Percentiles rank a stretch among this genome's conserved stretches.
These are phyloP conservation scores for Bruchidius siliquastri DNA, from an alignment of 2,888 invertebrate genomes.

Conservation along the genomic window DNA sequence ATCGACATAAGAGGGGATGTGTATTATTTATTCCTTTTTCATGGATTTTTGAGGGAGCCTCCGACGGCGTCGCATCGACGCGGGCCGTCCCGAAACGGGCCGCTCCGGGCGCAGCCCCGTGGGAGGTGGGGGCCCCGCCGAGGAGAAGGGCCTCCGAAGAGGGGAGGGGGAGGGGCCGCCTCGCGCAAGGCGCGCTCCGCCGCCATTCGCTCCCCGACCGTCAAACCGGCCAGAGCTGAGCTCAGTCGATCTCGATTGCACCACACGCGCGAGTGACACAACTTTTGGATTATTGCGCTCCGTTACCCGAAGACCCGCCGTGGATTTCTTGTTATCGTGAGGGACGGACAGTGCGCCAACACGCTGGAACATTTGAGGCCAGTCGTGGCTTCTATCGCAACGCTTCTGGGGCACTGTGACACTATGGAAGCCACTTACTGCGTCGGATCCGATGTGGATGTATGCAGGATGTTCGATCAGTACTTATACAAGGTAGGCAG, in stretches of 20 bases:
- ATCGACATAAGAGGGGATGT: conserved; percentile 6
- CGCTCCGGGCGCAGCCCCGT: conserved; percentile 44
- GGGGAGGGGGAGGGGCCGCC: conserved; percentile 37
- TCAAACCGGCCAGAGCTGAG: not conserved
- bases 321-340: not conserved
- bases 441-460: conserved; percentile 56
- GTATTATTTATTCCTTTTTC: conserved; percentile 51
- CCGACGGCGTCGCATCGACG: conserved; percentile 42
- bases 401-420: conserved; percentile 50
- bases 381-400: conserved; percentile 50
- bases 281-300: not conserved
- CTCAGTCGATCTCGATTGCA: not conserved
- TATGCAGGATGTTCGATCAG: conserved; percentile 63
- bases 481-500: conserved; percentile 58
- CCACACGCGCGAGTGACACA: not conserved
- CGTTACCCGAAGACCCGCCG: not conserved
- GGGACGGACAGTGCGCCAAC: conserved; percentile 38
- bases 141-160: conserved; percentile 2
- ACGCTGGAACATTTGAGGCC: conserved; percentile 52
- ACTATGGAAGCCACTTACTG: conserved; percentile 62
- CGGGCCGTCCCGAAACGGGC: conserved; percentile 46
- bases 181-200: conserved; percentile 40
- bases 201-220: conserved; percentile 6
- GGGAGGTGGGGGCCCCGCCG: conserved; percentile 29
- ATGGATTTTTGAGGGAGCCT: conserved; percentile 45